Evolutionary conservation across 1,140 invertebrate species (phyloP).

Genomic region (Pogonognathellus flavescens): DNA sequence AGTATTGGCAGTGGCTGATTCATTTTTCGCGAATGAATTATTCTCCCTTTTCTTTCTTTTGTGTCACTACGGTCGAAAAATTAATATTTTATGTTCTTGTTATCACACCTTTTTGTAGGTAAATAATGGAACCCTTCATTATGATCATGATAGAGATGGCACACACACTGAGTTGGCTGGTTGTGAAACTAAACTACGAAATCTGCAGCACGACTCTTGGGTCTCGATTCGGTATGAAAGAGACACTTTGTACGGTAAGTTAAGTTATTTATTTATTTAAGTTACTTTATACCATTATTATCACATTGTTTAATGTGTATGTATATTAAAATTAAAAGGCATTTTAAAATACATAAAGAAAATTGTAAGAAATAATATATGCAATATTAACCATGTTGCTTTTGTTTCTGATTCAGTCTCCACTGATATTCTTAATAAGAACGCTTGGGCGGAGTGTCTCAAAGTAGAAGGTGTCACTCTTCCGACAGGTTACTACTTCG

Average conservation of each 20-base stretch:
- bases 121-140: slow-evolving; percentile 94
- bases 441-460: slow-evolving; percentile 95
- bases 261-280: slow-evolving; percentile 30
- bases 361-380: not conserved
- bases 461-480: slow-evolving; percentile 88
- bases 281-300: not conserved
- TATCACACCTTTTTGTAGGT: slow-evolving; percentile 35
- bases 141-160: slow-evolving; percentile 98
- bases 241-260: slow-evolving; percentile 82
- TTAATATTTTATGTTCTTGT: not conserved
- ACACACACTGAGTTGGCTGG: slow-evolving; percentile 97
- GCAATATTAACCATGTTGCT: not conserved
- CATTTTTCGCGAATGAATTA: too few relatives aligned
- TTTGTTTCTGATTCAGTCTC: slow-evolving; percentile 77
- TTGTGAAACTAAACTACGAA: slow-evolving; percentile 94
- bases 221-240: slow-evolving; percentile 92
- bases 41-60: too few relatives aligned
- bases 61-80: too few relatives aligned
- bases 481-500: slow-evolving; percentile 96
- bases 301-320: not conserved
- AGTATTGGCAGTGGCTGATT: too few relatives aligned
- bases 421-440: slow-evolving; percentile 91
- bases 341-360: not conserved
- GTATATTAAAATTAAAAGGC: not conserved
- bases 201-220: slow-evolving; percentile 91